phyloP scores from a whole-genome alignment of 2,113 vertebrate species.

The Mirza zaza region DNA sequence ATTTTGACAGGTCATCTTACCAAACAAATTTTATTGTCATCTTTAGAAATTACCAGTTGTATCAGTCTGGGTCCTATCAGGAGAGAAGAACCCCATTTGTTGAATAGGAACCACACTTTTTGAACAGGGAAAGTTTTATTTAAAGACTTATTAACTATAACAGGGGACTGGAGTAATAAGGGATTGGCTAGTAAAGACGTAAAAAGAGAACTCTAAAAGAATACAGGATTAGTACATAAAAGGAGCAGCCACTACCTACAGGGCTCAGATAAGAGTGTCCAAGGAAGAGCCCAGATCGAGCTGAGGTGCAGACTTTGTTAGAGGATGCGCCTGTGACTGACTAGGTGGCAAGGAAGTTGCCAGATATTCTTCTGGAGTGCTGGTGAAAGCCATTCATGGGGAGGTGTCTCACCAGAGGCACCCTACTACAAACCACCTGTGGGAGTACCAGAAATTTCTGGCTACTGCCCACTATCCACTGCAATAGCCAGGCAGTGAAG shows the following conservation, averaged over 20 bases:
- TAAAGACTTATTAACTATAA: conserved; percentile 8
- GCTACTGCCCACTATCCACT: not conserved
- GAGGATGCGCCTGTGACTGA: not conserved
- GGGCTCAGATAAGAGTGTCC: not conserved
- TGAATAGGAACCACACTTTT: not conserved
- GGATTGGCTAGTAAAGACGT: not conserved
- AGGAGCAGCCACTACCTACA: not conserved
- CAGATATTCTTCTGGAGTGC: not conserved
- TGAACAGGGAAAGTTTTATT: conserved; percentile 21
- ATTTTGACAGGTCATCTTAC: conserved; percentile 25
- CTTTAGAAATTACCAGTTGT: not conserved
- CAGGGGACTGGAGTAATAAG: not conserved
- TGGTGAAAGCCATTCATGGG: not conserved
- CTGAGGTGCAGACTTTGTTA: not conserved
- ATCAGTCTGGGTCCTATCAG: not conserved
- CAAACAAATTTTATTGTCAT: not conserved
- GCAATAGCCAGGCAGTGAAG: not conserved
- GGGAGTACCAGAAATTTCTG: not conserved
- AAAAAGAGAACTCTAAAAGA: conserved; percentile 23
- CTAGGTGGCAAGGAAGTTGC: not conserved
- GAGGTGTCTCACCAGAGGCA: not conserved
- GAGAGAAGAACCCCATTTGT: not conserved
- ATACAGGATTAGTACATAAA: not conserved
- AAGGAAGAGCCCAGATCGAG: not conserved
- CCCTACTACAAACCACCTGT: not conserved